These are phyloP conservation scores for Chrysaora quinquecirrha DNA, from an alignment of 30 jellyfish, hydroid and myxozoan species.

Conservation along the genomic window DNA sequence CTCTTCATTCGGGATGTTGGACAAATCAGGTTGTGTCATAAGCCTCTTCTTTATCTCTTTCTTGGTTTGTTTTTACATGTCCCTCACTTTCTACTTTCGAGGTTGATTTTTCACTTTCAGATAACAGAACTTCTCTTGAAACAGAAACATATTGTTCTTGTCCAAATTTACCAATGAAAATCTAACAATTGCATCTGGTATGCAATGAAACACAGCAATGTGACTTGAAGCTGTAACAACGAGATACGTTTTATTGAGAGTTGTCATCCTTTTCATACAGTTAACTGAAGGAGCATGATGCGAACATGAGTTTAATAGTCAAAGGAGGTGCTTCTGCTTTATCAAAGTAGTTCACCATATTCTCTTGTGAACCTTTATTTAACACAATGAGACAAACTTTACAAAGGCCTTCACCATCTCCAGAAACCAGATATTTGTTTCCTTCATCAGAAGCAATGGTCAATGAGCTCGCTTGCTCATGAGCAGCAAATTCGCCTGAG, in stretches of 20 bases:
- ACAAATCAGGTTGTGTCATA: no score
- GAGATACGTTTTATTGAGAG: slow-evolving; percentile 25
- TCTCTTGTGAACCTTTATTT: slow-evolving; percentile 47
- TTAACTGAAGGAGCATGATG: slow-evolving; percentile 83
- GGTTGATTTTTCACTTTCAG: no score
- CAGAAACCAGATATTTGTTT: slow-evolving; percentile 63
- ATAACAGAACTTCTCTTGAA: slow-evolving; percentile 23
- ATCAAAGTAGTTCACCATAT: background rate
- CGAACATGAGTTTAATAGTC: slow-evolving; percentile 19
- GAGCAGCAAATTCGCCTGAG: slow-evolving; percentile 64
- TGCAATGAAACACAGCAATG: slow-evolving; percentile 81
- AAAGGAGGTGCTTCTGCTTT: slow-evolving; percentile 57
- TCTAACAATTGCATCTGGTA: slow-evolving; percentile 44
- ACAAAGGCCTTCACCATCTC: slow-evolving; percentile 87
- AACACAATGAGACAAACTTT: slow-evolving; percentile 62
- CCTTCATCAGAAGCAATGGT: slow-evolving; percentile 67
- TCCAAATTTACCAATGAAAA: slow-evolving; percentile 83
- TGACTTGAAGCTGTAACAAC: slow-evolving; percentile 84
- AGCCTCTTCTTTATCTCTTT: no score
- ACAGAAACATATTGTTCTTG: slow-evolving; percentile 85
- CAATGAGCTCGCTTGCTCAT: slow-evolving; percentile 74
- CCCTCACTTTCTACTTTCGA: no score
- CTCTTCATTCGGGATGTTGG: no score
- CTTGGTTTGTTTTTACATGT: no score
- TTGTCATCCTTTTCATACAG: slow-evolving; percentile 30